phyloP scores from a whole-genome alignment of 2,113 vertebrate genomes.

The Ceyx margarethae region DNA sequence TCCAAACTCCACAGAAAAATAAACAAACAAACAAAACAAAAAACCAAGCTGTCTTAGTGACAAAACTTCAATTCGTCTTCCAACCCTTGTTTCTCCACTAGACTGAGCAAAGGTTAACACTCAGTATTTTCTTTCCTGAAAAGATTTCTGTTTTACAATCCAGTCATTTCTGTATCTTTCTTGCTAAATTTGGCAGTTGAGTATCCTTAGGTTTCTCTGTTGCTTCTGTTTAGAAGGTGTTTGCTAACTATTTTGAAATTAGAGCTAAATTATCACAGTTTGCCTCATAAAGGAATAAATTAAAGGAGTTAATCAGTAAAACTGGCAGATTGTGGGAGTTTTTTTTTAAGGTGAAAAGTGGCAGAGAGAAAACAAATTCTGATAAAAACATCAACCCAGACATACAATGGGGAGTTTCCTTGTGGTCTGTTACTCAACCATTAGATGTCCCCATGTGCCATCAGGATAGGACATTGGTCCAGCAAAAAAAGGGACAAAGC shows the following conservation, averaged over 20 bases:
- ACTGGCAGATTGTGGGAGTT: not conserved
- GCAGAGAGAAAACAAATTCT: not conserved
- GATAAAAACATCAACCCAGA: not conserved
- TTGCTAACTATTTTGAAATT: not conserved
- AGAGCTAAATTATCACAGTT: not conserved
- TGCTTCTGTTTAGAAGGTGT: not conserved
- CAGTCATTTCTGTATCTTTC: not conserved
- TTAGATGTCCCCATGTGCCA: not conserved
- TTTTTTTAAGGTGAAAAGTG: not conserved
- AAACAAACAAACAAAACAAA: not conserved
- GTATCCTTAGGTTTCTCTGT: not conserved
- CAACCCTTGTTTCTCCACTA: not conserved
- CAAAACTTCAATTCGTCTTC: not conserved
- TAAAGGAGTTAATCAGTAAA: not conserved
- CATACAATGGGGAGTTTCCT: not conserved
- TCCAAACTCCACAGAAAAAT: not conserved
- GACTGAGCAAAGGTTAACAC: not conserved
- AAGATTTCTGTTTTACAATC: not conserved
- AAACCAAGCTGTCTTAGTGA: not conserved
- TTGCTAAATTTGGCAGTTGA: not conserved
- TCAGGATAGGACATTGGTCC: fast-evolving
- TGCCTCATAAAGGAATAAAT: not conserved
- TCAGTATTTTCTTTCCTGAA: not conserved
- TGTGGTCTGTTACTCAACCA: not conserved
- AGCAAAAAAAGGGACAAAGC: not conserved